phyloP scores from a whole-genome alignment of 2,113 vertebrate genomes.

The Paradisaea rubra region DNA sequence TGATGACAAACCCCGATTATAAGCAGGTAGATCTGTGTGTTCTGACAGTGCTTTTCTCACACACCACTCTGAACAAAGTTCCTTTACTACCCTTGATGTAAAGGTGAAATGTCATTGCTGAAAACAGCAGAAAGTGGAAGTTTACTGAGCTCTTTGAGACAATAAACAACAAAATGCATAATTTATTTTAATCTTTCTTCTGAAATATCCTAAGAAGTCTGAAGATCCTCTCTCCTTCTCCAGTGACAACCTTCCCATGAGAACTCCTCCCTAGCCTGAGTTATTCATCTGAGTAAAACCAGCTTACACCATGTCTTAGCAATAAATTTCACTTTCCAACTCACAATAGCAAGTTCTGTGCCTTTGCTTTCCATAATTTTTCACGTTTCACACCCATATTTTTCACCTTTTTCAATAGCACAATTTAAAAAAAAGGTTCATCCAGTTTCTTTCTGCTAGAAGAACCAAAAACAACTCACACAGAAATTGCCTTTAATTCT shows the following conservation, averaged over 20 bases:
- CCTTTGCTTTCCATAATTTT: neutral
- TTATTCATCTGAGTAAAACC: neutral
- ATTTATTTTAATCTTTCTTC: neutral
- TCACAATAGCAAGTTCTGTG: neutral
- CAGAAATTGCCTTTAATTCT: neutral
- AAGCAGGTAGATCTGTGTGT: neutral
- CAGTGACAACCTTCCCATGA: neutral
- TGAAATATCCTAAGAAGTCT: neutral
- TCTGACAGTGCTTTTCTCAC: neutral
- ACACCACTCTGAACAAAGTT: neutral
- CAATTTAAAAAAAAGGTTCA: neutral
- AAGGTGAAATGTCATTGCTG: neutral
- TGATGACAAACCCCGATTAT: neutral
- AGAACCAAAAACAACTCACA: neutral
- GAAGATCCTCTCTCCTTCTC: neutral
- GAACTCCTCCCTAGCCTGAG: neutral
- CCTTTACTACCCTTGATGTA: neutral
- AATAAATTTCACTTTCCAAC: neutral
- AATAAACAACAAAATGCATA: neutral
- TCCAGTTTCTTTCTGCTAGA: neutral
- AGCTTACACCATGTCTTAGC: neutral
- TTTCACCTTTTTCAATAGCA: neutral
- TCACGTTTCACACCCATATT: neutral
- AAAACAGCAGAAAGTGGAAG: neutral
- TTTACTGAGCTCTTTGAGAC: neutral